Percentiles rank a stretch among this genome's conserved stretches.
These are phyloP conservation scores for Apocrypta bakeri DNA, from an alignment of 1,140 invertebrate species.

Conservation along the genomic window DNA sequence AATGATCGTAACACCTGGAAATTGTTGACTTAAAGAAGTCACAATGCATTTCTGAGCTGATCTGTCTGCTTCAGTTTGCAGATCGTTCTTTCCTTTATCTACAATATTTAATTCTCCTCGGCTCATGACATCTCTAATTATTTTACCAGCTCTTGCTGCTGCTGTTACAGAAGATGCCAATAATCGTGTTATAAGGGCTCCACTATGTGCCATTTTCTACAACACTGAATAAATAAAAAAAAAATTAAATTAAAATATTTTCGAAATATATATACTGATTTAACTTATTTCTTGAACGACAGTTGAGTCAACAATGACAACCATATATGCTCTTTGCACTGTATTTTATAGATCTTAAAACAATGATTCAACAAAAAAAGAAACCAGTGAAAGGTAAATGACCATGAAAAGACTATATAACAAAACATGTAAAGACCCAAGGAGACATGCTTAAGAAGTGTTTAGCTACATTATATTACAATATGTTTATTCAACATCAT, in stretches of 20 bases:
- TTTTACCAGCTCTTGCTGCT: conserved; percentile 88
- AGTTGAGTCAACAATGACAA: not conserved
- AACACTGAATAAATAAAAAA: not conserved
- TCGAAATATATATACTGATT: not conserved
- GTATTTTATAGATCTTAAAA: not conserved
- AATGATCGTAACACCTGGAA: conserved; percentile 91
- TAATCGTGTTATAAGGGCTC: conserved; percentile 79
- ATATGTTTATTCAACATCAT: too few species aligned
- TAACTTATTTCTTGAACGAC: too few species aligned
- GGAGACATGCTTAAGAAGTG: not conserved
- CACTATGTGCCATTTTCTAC: conserved; percentile 75
- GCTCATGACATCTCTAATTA: conserved; percentile 92
- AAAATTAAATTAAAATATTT: not conserved
- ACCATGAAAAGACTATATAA: not conserved
- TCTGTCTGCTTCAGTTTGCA: conserved; percentile 98
- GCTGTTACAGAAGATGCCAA: conserved; percentile 86
- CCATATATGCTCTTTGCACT: not conserved
- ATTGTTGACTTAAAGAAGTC: conserved; percentile 86
- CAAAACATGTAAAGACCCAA: not conserved
- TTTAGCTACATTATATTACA: too few species aligned
- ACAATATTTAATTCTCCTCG: conserved; percentile 92
- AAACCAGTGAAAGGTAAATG: not conserved
- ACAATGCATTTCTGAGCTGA: conserved; percentile 95
- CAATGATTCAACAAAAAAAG: not conserved
- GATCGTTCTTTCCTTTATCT: conserved; percentile 95